phyloP scores from a whole-genome alignment of 2,888 invertebrate genomes.

The Andrena hattorfiana region DNA sequence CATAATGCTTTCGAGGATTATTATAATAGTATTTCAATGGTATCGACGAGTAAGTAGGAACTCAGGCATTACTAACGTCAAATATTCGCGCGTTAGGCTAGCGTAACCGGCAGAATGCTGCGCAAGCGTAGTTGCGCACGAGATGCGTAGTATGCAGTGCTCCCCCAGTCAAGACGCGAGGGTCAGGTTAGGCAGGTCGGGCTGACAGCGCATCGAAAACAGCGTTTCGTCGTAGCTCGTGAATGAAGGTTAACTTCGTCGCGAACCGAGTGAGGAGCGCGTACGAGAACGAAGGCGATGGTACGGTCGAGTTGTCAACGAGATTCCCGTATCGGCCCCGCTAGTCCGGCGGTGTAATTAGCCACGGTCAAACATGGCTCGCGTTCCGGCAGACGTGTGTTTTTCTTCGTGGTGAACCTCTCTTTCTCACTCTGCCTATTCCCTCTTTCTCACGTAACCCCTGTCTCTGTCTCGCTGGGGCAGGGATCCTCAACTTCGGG shows the following conservation, averaged over 20 bases:
- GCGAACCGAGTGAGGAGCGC: slow-evolving; percentile 51
- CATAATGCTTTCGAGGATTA: not conserved
- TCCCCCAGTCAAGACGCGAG: slow-evolving; percentile 55
- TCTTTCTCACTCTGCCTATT: slow-evolving; percentile 18
- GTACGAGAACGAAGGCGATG: slow-evolving; percentile 46
- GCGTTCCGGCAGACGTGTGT: slow-evolving; percentile 77
- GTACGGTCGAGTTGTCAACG: slow-evolving; percentile 37
- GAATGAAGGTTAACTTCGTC: slow-evolving; percentile 74
- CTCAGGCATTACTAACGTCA: not conserved
- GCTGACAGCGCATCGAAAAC: slow-evolving; percentile 73
- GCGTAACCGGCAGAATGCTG: slow-evolving; percentile 40
- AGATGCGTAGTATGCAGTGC: slow-evolving; percentile 40
- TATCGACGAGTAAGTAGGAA: no score
- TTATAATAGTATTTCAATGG: not conserved
- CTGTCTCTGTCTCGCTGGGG: slow-evolving; percentile 68
- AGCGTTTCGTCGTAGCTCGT: slow-evolving; percentile 58
- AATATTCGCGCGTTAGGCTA: slow-evolving; percentile 32
- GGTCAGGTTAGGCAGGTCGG: slow-evolving; percentile 80
- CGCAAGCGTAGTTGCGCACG: slow-evolving; percentile 55
- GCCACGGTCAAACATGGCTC: slow-evolving; percentile 61
- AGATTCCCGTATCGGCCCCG: slow-evolving; percentile 43
- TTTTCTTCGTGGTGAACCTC: slow-evolving; percentile 70
- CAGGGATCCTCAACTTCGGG: slow-evolving; percentile 80
- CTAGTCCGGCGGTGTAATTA: slow-evolving; percentile 53
- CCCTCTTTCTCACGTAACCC: slow-evolving; percentile 28